phyloP scores from a whole-genome alignment of 2,888 invertebrate species.

The Periphyllus acericola region DNA sequence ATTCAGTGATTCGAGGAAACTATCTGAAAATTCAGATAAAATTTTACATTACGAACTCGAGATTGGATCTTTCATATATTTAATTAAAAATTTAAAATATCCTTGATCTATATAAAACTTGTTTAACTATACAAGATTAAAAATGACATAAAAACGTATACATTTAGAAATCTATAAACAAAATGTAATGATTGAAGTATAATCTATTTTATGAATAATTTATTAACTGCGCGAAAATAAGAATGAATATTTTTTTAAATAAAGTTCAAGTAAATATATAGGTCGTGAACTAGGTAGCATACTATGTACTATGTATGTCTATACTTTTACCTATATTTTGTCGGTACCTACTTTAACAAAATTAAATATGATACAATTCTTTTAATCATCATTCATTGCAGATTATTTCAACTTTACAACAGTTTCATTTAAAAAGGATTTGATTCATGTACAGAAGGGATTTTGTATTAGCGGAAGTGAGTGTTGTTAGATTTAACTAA shows the following conservation, averaged over 20 bases:
- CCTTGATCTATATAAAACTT: constrained; percentile 49
- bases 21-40: neutral
- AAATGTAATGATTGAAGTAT: neutral
- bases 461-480: too few species aligned
- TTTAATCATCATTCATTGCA: too few species aligned
- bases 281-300: too few species aligned
- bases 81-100: constrained; percentile 18
- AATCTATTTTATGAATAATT: neutral
- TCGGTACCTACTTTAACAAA: too few species aligned
- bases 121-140: constrained; percentile 24
- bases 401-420: too few species aligned
- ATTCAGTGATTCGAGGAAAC: neutral
- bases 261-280: too few species aligned
- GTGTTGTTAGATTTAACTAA: too few species aligned
- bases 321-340: too few species aligned
- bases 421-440: too few species aligned
- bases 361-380: too few species aligned
- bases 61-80: constrained; percentile 5
- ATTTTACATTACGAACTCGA: neutral
- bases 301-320: too few species aligned
- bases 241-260: neutral
- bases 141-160: neutral
- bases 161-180: constrained; percentile 4
- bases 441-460: too few species aligned
- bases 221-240: neutral